Evolutionary conservation across 2,113 vertebrate genomes (phyloP).

Genomic region (Cichladusa arquata): DNA sequence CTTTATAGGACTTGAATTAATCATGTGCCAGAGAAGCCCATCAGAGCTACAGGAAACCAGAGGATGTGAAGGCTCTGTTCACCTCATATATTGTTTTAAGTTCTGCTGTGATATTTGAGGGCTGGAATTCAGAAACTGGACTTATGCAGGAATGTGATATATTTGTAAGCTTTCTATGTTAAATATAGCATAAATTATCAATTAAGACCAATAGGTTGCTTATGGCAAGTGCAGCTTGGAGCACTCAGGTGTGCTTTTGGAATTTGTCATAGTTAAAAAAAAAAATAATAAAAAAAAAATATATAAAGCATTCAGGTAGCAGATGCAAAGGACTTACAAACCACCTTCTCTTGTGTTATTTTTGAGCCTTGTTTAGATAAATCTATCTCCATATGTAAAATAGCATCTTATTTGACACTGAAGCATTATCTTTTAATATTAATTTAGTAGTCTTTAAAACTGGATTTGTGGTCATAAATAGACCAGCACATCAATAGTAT

Average conservation of each 20-base stretch:
- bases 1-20: not conserved
- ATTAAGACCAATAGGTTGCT: not conserved
- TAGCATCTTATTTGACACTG: not conserved
- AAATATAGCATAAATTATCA: not conserved
- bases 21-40: not conserved
- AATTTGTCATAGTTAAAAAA: not conserved
- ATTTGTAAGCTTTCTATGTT: not conserved
- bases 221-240: not conserved
- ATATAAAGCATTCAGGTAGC: not conserved
- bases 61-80: not conserved
- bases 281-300: no score
- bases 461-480: not conserved
- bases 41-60: not conserved
- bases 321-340: not conserved
- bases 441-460: not conserved
- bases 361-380: not conserved
- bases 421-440: not conserved
- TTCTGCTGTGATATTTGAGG: not conserved
- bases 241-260: not conserved
- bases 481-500: not conserved
- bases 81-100: not conserved
- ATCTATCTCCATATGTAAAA: not conserved
- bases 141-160: not conserved
- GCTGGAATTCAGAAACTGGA: not conserved
- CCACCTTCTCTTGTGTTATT: not conserved